phyloP scores from a whole-genome alignment of 2,888 invertebrate genomes.

The Torymus aiolomorphi region DNA sequence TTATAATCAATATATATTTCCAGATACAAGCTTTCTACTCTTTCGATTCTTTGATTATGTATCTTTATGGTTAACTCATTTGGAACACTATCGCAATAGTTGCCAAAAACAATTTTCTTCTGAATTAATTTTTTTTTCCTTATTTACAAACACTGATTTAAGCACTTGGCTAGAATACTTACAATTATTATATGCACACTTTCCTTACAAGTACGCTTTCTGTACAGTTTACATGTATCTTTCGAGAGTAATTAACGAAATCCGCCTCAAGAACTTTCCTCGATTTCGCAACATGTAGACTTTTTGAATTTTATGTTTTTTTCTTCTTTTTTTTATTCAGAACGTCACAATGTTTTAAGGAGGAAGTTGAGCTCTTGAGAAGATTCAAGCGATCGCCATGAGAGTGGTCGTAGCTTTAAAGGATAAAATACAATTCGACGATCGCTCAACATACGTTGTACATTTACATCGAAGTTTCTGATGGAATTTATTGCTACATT shows the following conservation, averaged over 20 bases:
- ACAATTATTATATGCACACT: conserved; percentile 51
- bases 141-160: conserved; percentile 66
- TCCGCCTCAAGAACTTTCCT: conserved; percentile 17
- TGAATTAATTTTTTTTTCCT: conserved; percentile 57
- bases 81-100: too few species aligned
- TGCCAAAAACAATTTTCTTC: too few species aligned
- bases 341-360: neutral
- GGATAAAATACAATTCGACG: conserved; percentile 34
- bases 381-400: conserved; percentile 27
- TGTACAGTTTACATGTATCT: conserved; percentile 48
- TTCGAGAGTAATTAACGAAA: conserved; percentile 24
- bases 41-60: too few species aligned
- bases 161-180: conserved; percentile 59
- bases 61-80: too few species aligned
- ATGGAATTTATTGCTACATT: conserved; percentile 59
- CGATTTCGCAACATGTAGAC: neutral
- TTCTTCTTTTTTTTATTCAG: neutral
- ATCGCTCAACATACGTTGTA: conserved; percentile 15
- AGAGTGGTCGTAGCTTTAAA: conserved; percentile 5
- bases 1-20: too few species aligned
- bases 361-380: conserved; percentile 16
- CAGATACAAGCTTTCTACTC: too few species aligned
- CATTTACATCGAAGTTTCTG: conserved; percentile 60
- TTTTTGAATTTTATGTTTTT: neutral
- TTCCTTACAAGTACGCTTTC: conserved; percentile 41